phyloP scores from a whole-genome alignment of 1,140 invertebrate species.

The Pygmarrhopalites habei region DNA sequence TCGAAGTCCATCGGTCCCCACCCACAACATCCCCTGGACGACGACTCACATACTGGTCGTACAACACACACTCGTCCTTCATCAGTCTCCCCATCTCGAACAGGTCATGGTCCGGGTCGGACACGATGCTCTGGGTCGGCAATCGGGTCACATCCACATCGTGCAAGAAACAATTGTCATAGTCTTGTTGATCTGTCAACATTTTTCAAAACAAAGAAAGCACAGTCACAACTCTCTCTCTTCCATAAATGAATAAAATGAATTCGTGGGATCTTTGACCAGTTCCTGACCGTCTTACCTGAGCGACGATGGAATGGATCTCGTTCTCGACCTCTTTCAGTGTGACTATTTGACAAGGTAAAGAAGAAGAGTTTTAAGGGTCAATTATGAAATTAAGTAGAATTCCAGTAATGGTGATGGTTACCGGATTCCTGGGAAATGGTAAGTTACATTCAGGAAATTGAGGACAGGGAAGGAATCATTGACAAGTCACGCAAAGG shows the following conservation, averaged over 20 bases:
- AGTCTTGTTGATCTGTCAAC: constrained; percentile 1
- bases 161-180: constrained; percentile 29
- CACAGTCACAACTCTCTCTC: too few species aligned
- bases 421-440: neutral
- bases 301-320: constrained; percentile 31
- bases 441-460: too few species aligned
- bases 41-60: constrained; percentile 31
- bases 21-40: constrained; percentile 12
- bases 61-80: constrained; percentile 32
- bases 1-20: neutral
- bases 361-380: too few species aligned
- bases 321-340: constrained; percentile 27
- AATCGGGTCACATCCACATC: constrained; percentile 32
- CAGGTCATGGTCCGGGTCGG: constrained; percentile 34
- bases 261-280: too few species aligned
- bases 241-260: too few species aligned
- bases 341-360: constrained; percentile 19
- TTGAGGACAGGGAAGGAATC: too few species aligned
- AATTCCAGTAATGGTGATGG: too few species aligned
- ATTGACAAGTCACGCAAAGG: too few species aligned
- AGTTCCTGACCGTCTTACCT: neutral
- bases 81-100: constrained; percentile 37
- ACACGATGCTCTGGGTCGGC: constrained; percentile 26
- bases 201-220: too few species aligned
- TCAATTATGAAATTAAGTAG: too few species aligned